phyloP scores from a whole-genome alignment of 2,888 invertebrate species.

The Rhogogaster chlorosoma region DNA sequence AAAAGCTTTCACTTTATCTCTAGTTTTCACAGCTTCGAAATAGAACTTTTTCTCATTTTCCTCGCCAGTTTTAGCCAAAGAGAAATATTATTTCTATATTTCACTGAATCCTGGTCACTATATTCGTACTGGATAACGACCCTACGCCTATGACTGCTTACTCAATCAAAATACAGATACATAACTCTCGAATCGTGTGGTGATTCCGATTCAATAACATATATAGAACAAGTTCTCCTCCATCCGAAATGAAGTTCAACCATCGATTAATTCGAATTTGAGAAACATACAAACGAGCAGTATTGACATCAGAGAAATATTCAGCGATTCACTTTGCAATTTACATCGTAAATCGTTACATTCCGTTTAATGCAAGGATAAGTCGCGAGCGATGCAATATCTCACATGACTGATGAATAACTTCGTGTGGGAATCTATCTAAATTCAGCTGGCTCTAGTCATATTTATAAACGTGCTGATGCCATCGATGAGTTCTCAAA shows the following conservation, averaged over 20 bases:
- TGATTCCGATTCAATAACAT: neutral
- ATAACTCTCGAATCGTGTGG: neutral
- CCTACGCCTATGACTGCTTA: neutral
- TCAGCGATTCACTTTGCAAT: neutral
- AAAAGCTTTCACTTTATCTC: neutral
- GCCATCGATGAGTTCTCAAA: neutral
- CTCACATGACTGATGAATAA: neutral
- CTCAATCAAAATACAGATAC: neutral
- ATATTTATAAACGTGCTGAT: neutral
- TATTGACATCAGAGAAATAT: neutral
- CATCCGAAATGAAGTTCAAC: neutral
- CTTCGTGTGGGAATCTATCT: neutral
- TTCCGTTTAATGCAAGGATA: neutral
- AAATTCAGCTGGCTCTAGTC: neutral
- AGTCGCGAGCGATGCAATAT: neutral
- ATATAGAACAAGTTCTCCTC: neutral
- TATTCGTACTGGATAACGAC: neutral
- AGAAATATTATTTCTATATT: neutral
- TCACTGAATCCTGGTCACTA: neutral
- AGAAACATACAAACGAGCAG: neutral
- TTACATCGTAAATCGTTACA: neutral
- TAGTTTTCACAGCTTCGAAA: neutral
- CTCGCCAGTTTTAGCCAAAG: neutral
- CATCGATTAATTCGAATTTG: neutral
- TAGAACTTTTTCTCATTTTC: neutral